Evolutionary conservation across 2,888 invertebrate genomes (phyloP), one percentile per base, ranked within the genome.

Genomic region (Scaptomyza parva): DNA sequence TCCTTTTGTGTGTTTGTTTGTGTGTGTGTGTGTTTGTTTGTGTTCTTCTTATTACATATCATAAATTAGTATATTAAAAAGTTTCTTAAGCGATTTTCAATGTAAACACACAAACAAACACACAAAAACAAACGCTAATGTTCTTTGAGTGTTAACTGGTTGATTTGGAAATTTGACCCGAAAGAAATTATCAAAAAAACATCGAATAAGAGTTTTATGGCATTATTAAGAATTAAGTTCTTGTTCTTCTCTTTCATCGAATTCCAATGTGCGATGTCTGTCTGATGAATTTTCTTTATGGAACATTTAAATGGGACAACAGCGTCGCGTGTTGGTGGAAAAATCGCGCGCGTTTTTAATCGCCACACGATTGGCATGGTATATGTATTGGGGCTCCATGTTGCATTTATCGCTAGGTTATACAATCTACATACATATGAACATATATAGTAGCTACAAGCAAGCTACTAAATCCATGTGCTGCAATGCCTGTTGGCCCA

Each of bases 401-500:
- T 1, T 37, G 37, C 37, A 37, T 37, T 37, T 17, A 37, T 37
- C 5, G 33, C 28, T 28, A 2, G 11, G 2, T 5, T n/a, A n/a
- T n/a, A n/a, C n/a, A n/a, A n/a, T n/a, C n/a, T n/a, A n/a, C n/a
- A n/a, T n/a, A n/a, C n/a, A n/a, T 14, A 37, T 7, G 3, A 9
- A 37, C 17, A 37, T 37, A 35, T 1, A 6, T 35, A 28, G 28
- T 30, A 12, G 28, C 28, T 12, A 0, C 14, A 35, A 35, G 35
- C 41, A 20, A 43, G n/a, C n/a, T n/a, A 63, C 33, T 26, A 44
- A 37, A 68, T 68, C 82, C 63, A 76, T 85, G 85, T 70, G 86
- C 82, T 87, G 86, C 67, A 62, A 58, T 70, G 86, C 86, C 84
- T 84, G 84, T 69, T 79, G 75, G 83, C 84, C 84, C 84, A 88